phyloP scores from a whole-genome alignment of 2,888 invertebrate species.

The Drosophila mercatorum region DNA sequence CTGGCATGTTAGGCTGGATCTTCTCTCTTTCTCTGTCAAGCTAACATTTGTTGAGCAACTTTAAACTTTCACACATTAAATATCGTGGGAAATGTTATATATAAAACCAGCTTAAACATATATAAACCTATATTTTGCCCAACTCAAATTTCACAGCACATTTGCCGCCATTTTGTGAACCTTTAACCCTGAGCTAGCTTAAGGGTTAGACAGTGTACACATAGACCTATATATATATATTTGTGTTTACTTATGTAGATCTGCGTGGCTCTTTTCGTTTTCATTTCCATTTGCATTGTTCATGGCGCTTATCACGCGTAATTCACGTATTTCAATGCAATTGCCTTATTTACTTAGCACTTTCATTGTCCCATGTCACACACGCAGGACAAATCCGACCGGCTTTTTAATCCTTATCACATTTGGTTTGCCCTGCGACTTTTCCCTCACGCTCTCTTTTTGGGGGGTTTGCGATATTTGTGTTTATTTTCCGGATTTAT shows the following conservation, averaged over 20 bases:
- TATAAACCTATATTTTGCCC: not conserved
- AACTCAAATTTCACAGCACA: slow-evolving; percentile 1
- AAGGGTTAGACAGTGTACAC: slow-evolving; percentile 28
- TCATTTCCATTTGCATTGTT: slow-evolving; percentile 14
- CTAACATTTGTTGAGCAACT: not conserved
- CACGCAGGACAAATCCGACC: slow-evolving; percentile 28
- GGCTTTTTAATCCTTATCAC: slow-evolving; percentile 77
- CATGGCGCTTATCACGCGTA: slow-evolving; percentile 55
- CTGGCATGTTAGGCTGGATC: not conserved
- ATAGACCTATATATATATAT: not conserved
- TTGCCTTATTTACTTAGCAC: slow-evolving; percentile 74
- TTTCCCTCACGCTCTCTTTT: not conserved
- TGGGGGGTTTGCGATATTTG: slow-evolving; percentile 4
- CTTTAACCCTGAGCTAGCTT: slow-evolving; percentile 13
- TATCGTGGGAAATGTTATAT: slow-evolving; percentile 7
- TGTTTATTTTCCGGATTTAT: slow-evolving; percentile 55
- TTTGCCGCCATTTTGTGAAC: slow-evolving; percentile 35
- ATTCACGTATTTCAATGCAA: slow-evolving; percentile 57
- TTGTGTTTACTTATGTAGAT: slow-evolving; percentile 25
- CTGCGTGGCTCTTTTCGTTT: slow-evolving; percentile 5
- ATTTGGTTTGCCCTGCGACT: slow-evolving; percentile 23
- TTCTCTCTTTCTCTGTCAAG: not conserved
- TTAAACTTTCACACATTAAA: slow-evolving; percentile 2
- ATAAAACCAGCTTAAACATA: not conserved
- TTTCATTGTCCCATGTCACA: slow-evolving; percentile 56